Conservation (phyloP, 2,113 vertebrate genomes). For the Glaucidium brasilianum region DNA sequence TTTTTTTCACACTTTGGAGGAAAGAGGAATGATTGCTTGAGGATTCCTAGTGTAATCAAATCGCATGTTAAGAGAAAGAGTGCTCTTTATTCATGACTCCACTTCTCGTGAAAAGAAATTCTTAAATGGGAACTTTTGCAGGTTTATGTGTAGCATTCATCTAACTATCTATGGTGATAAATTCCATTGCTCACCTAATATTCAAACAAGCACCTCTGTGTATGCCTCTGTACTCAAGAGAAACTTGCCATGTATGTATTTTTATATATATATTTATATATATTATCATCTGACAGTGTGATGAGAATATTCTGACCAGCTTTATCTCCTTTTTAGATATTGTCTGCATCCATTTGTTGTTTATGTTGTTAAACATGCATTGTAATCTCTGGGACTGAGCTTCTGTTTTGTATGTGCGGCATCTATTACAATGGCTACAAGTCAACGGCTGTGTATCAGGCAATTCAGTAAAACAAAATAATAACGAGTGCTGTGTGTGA, state of each 20-base stretch:
- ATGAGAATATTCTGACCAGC: not conserved
- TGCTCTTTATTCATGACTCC: not conserved
- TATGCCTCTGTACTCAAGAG: not conserved
- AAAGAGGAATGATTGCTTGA: not conserved
- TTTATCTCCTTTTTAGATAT: not conserved
- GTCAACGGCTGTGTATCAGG: not conserved
- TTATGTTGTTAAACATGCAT: not conserved
- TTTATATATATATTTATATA: not conserved
- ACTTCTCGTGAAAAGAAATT: not conserved
- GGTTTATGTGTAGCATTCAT: not conserved
- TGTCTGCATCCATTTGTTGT: not conserved
- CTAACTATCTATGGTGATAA: not conserved
- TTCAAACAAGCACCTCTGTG: not conserved
- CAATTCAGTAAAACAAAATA: not conserved
- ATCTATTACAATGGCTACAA: not conserved
- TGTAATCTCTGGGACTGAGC: not conserved
- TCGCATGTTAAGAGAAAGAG: not conserved
- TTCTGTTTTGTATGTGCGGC: not conserved
- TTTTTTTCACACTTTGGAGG: not conserved
- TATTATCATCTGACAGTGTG: not conserved
- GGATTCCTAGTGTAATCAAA: not conserved
- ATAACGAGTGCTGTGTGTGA: not conserved
- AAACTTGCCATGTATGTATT: not conserved
- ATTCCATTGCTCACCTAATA: not conserved
- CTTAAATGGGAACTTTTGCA: not conserved